Evolutionary conservation across 2,888 invertebrate genomes (phyloP), one percentile per base, ranked within the genome.

Genomic region (Epistrophella euchroma): DNA sequence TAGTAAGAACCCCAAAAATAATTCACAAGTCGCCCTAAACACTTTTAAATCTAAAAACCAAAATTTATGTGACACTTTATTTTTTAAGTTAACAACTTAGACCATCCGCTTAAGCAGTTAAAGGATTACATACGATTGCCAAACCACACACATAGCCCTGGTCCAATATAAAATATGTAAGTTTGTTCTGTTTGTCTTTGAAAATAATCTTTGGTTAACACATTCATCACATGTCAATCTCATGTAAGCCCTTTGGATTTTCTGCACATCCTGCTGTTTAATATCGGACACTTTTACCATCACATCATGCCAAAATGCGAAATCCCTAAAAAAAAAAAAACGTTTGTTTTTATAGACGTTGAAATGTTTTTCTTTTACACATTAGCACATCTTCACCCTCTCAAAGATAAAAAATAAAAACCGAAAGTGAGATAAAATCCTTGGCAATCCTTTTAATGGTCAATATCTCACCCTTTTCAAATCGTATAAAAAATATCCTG

Each of bases 401-500:
- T 22, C 37, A 68, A 50, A 43, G 52, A 52, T n/a, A 15, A 25
- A 15, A 25, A 25, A 40, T 76, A 64, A 15, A 37, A 71, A 47
- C 37, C 17, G 40, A 76, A 85, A 73, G 43, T 37, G n/a, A 64
- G 72, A 76, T 47, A 73, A 86, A 86, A 86, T 82, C 86, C 86
- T 55, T 52, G 50, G 17, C 82, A 82, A 86, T 86, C 86, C 86
- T 74, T 86, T 86, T 86, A 82, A 86, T 82, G 86, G 86, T 82
- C 82, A 86, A 77, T 82, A 72, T 62, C 73, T 70, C 74, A 86
- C 86, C 82, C 86, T 82, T 15, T 40, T 35, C 32, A 6, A 52
- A 47, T 56, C 66, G 90, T 91, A 52, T 19, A 91, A 91, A 91
- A 90, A 91, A 92, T 91, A 90, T 91, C 91, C 91, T 91, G 91